Percentiles rank a stretch among this genome's conserved stretches.
Evolutionary conservation across 2,797 vertebrate species (phyloP).

Genomic region (Typhlichthys eigenmanni): DNA sequence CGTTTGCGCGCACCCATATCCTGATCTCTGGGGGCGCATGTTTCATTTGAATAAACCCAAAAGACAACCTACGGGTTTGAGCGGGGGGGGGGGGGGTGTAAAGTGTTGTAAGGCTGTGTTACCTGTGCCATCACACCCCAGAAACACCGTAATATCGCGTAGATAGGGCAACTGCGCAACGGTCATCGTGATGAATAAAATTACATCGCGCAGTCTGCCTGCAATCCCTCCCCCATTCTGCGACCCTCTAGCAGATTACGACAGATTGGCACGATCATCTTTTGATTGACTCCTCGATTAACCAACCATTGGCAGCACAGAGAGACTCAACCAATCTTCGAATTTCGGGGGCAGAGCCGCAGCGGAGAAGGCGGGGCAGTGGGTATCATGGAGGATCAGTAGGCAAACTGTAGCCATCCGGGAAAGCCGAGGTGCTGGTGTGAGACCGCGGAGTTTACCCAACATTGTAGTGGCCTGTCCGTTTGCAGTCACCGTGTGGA

Average conservation of each 20-base stretch:
- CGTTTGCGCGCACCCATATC: too few species aligned
- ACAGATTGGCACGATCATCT: conserved; percentile 35
- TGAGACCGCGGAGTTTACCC: conserved; percentile 62
- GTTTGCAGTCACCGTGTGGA: conserved; percentile 3
- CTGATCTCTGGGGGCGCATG: too few species aligned
- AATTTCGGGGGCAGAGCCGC: conserved; percentile 64
- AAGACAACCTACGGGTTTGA: background rate
- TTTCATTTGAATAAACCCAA: background rate
- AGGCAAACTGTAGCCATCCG: conserved; percentile 82
- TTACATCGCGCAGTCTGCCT: background rate
- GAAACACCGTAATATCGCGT: conserved; percentile 52
- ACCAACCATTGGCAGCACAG: conserved; percentile 44
- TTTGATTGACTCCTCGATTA: conserved; percentile 43
- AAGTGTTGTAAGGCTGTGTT: conserved; percentile 5
- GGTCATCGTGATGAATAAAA: conserved; percentile 39
- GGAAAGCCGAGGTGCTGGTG: conserved; percentile 73
- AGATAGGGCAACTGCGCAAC: conserved; percentile 51
- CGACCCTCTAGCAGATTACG: conserved; percentile 64
- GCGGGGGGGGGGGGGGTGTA: background rate
- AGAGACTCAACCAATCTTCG: conserved; percentile 59
- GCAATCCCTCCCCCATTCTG: background rate
- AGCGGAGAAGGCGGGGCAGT: conserved; percentile 82
- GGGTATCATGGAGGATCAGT: conserved; percentile 96
- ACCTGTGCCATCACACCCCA: conserved; percentile 20
- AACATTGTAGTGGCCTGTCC: conserved; percentile 25